Base-by-base conservation (phyloP, 2,888 invertebrate genomes). In the Mystacides longicornis region DNA sequence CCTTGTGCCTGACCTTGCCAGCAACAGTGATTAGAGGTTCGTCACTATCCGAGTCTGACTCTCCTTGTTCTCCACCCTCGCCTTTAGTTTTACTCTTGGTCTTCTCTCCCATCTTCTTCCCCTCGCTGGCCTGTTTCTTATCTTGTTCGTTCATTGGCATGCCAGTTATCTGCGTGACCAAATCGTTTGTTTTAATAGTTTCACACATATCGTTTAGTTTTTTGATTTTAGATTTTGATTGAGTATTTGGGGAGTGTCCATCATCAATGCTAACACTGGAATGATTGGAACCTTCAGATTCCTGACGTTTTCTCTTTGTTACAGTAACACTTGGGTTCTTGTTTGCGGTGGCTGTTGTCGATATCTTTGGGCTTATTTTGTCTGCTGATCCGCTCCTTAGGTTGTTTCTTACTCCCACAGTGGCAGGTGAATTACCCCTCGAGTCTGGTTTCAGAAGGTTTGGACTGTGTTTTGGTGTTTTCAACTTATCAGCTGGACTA, bases 31-130 rank as follows among this genome's bases (percentile, higher is more conserved):
- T 86, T 57, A 89, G 74, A 54, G 89, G 89, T 71, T 90, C 89
- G 68, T 90, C 90, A 61, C 85, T 85, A 66, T 90, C 90, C 51
- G 89, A 89, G 65, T 82, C 82, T 42, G 83, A 83, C 64, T 88
- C 88, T 66, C 64, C 78, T 74, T 64, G 70, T 68, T 65, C 70
- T 16, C 19, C 45, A 11, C 33, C 49, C 37, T 51, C 14, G 22
- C 45, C 27, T 37, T 23, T 50, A n/a, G 9, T 23, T 48, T 48
- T 48, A 16, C 7, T 48, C 16, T 20, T 48, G 5, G 23, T 37
- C 48, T 51, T 63, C 63, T 53, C 65, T 18, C 48, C 43, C 33
- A 49, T 52, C 37, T 22, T 50, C 57, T 54, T 51, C 33, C 46
- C 46, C 21, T 51, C 47, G 19, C 54, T 54, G 20, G 43, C 27